Evolutionary conservation across 2,888 invertebrate species (phyloP).

Genomic region (Eurytoma californica): DNA sequence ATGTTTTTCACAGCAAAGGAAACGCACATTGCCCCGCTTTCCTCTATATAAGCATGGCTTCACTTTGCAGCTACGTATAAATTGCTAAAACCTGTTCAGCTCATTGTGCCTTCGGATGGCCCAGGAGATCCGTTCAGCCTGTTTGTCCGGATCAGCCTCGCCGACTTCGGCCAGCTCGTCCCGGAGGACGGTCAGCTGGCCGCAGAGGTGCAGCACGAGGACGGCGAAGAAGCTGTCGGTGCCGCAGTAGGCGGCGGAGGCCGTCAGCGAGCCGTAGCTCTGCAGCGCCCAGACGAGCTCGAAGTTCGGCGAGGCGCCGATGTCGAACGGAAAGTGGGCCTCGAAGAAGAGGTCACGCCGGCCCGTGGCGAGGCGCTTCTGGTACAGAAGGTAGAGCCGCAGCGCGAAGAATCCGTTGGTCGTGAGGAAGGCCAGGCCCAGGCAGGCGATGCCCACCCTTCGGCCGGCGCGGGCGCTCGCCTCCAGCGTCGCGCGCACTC

Average conservation of each 20-base stretch:
- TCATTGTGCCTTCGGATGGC: conserved; percentile 59
- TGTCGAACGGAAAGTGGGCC: conserved; percentile 60
- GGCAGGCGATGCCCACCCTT: conserved; percentile 18
- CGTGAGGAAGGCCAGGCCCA: conserved; percentile 31
- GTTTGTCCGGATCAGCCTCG: not conserved
- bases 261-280: conserved; percentile 55
- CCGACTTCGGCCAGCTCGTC: not conserved
- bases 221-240: conserved; percentile 63
- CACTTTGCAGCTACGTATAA: too few relatives aligned
- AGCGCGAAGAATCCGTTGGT: conserved; percentile 28
- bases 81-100: conserved; percentile 54
- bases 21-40: too few relatives aligned
- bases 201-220: conserved; percentile 64
- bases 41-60: too few relatives aligned
- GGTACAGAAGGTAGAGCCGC: conserved; percentile 7
- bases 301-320: conserved; percentile 57
- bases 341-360: conserved; percentile 11
- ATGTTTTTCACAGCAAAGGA: too few relatives aligned
- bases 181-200: conserved; percentile 58
- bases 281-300: conserved; percentile 63
- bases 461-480: conserved; percentile 1
- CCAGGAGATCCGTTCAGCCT: not conserved
- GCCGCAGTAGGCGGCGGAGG: conserved; percentile 61
- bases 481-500: not conserved
- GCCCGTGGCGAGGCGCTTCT: conserved; percentile 11